A percentile compares a stretch with the other conserved stretches of the same genome.
phyloP scores from a whole-genome alignment of 2,113 vertebrate species.

The Epinephelus cyanopodus region DNA sequence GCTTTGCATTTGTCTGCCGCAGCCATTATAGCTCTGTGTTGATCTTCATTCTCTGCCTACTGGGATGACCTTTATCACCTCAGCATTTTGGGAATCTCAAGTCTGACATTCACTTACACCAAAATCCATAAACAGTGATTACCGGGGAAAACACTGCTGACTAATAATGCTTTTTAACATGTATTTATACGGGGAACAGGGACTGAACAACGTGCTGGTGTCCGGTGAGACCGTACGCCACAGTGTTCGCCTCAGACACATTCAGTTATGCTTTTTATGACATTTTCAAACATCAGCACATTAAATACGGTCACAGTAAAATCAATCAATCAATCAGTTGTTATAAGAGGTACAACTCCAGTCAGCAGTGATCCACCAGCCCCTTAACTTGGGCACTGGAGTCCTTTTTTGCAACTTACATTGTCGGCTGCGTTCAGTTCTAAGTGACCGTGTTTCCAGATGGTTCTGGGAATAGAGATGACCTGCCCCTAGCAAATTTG shows the following conservation, averaged over 20 bases:
- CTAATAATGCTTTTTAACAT: constrained; percentile 21
- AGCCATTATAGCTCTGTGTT: neutral
- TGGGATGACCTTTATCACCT: constrained; percentile 20
- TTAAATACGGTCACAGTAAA: neutral
- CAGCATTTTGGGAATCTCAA: constrained; percentile 22
- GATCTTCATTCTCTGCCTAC: constrained; percentile 2
- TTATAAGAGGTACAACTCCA: no score
- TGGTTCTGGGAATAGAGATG: no score
- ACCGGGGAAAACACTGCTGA: neutral
- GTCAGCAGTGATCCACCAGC: no score
- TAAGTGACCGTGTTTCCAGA: no score
- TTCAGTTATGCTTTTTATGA: neutral
- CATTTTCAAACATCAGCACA: neutral
- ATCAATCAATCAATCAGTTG: no score
- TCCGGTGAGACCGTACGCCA: neutral
- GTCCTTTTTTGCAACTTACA: no score
- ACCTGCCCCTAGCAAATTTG: no score
- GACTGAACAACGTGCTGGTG: neutral
- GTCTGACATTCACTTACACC: constrained; percentile 26
- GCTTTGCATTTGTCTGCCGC: neutral
- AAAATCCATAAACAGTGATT: constrained; percentile 40
- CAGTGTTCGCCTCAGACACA: neutral
- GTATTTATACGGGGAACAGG: neutral
- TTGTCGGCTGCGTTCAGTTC: no score
- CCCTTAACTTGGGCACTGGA: no score